A percentile compares a stretch with the other conserved stretches of the same genome.
These are phyloP conservation scores for Colletes latitarsis DNA, from an alignment of 1,140 invertebrate genomes.

Conservation along the genomic window DNA sequence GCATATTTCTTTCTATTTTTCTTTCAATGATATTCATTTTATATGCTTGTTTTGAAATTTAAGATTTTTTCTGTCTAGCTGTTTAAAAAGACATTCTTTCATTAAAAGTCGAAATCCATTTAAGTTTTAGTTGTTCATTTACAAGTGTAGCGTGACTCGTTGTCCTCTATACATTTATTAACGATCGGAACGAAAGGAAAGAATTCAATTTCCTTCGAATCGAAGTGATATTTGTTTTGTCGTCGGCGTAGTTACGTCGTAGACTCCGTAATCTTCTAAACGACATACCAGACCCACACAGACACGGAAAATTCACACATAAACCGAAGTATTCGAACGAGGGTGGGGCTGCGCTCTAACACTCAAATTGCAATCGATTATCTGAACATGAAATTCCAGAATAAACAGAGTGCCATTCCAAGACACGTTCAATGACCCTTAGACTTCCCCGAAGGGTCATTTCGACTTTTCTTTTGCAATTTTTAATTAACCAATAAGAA, in stretches of 20 bases:
- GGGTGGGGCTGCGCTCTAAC: slow-evolving; percentile 5
- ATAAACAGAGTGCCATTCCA: slow-evolving; percentile 37
- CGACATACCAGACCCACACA: neutral
- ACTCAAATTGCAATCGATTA: slow-evolving; percentile 49
- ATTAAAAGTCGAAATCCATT: no score
- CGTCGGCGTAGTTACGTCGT: neutral
- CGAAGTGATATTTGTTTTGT: neutral
- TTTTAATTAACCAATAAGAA: neutral
- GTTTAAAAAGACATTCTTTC: no score
- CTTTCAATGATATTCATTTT: no score
- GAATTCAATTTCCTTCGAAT: neutral
- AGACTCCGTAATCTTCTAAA: neutral
- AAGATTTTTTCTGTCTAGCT: no score
- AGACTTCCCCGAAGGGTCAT: neutral
- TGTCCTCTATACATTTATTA: neutral
- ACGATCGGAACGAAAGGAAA: neutral
- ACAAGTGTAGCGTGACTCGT: neutral
- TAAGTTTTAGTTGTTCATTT: no score
- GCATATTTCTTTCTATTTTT: no score
- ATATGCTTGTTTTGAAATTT: no score
- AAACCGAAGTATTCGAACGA: slow-evolving; percentile 11
- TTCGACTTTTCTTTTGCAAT: neutral
- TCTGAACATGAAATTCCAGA: slow-evolving; percentile 40
- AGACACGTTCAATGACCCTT: slow-evolving; percentile 15
- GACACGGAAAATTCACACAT: neutral